Percentiles rank a stretch among this genome's conserved stretches.
Conservation (phyloP, 2,113 vertebrate genomes). For the Astur gentilis region DNA sequence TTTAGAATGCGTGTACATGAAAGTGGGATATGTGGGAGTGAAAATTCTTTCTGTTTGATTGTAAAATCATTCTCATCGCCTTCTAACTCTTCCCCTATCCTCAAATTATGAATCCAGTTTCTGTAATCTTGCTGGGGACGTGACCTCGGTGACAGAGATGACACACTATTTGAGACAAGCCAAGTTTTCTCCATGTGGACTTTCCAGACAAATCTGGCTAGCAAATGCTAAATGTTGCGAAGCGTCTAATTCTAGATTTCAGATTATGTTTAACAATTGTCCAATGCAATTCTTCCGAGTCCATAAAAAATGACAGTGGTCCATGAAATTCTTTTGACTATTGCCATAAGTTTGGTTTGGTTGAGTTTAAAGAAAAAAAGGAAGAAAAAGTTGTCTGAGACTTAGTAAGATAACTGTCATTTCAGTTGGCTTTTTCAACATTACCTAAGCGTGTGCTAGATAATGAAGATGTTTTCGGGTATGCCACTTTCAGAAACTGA, state of each 20-base stretch:
- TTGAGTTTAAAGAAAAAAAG: neutral
- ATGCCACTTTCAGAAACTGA: neutral
- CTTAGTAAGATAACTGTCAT: neutral
- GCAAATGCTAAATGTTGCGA: neutral
- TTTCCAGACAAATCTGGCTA: neutral
- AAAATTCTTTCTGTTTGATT: neutral
- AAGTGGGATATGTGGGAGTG: neutral
- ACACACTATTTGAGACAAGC: neutral
- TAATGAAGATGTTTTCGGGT: neutral
- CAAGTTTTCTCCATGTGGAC: neutral
- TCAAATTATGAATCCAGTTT: neutral
- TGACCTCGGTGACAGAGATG: neutral
- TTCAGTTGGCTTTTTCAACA: neutral
- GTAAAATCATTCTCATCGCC: neutral
- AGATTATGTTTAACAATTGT: neutral
- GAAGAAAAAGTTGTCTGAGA: neutral
- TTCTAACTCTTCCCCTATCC: neutral
- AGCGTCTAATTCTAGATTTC: neutral
- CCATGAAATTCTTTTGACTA: neutral
- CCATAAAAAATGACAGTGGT: fast-evolving
- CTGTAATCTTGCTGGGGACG: neutral
- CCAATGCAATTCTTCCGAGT: neutral
- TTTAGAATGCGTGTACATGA: neutral
- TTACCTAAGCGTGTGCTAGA: neutral
- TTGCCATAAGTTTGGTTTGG: neutral